Percentiles rank a stretch among this genome's conserved stretches.
These are phyloP conservation scores for Trinorchestia longiramus DNA, from an alignment of 1,140 invertebrate species.

Conservation along the genomic window DNA sequence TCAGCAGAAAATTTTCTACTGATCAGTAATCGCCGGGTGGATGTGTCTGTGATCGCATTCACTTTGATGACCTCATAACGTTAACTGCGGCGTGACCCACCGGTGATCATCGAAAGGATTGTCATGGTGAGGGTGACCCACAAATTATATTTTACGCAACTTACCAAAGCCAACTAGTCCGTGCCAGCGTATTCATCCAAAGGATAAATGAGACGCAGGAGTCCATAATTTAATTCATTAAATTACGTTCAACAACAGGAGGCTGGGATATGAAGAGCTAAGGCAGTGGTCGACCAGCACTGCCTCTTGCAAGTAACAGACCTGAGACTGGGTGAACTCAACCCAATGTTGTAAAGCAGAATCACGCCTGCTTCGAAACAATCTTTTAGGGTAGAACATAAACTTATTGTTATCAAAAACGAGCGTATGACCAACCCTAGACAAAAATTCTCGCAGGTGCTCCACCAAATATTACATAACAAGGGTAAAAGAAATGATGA, in stretches of 20 bases:
- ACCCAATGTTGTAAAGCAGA: background rate
- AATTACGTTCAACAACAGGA: conserved; percentile 19
- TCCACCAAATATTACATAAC: background rate
- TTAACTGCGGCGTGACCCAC: too few species aligned
- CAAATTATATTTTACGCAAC: too few species aligned
- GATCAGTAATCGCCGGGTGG: too few species aligned
- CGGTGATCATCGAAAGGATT: too few species aligned
- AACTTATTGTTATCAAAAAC: background rate
- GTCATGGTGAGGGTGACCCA: too few species aligned
- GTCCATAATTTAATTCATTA: conserved; percentile 12
- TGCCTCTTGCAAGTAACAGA: background rate
- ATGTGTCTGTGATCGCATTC: too few species aligned
- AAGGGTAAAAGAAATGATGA: background rate
- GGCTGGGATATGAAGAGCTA: conserved; percentile 41
- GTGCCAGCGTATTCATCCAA: background rate
- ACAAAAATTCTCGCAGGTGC: background rate
- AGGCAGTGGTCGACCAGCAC: conserved; percentile 22
- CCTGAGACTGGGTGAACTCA: background rate
- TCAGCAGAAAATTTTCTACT: too few species aligned
- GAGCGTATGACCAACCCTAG: background rate
- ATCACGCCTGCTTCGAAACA: background rate
- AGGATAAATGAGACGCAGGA: background rate
- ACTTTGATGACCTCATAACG: too few species aligned
- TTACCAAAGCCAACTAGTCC: too few species aligned
- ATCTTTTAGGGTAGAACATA: background rate